Evolutionary conservation across 2,888 invertebrate genomes (phyloP).

Genomic region (Helicoverpa assulta): DNA sequence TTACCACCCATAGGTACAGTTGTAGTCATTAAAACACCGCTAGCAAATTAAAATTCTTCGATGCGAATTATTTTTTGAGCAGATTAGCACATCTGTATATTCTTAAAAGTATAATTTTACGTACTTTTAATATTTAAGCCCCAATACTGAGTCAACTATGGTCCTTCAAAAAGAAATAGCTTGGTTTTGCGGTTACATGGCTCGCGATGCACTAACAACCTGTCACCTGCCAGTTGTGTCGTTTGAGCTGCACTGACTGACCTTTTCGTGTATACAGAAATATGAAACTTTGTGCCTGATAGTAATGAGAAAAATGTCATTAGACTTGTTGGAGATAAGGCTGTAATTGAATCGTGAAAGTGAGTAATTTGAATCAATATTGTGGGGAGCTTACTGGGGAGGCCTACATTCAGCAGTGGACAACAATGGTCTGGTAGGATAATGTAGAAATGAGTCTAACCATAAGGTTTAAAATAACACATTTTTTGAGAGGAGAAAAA

Average conservation of each 20-base stretch:
- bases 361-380: too few relatives aligned
- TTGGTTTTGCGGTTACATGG: neutral
- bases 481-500: neutral
- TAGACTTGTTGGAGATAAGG: neutral
- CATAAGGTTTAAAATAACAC: too few relatives aligned
- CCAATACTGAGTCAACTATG: neutral
- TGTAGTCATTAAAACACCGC: too few relatives aligned
- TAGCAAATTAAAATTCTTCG: neutral
- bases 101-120: neutral
- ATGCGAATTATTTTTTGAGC: neutral
- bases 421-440: too few relatives aligned
- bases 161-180: conserved; percentile 3
- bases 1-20: neutral
- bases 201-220: neutral
- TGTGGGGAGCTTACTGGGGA: too few relatives aligned
- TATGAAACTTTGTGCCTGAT: neutral
- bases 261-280: neutral
- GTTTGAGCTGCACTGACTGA: neutral
- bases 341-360: too few relatives aligned
- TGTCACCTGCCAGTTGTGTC: conserved; percentile 7
- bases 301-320: neutral
- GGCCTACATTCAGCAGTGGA: too few relatives aligned
- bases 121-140: neutral
- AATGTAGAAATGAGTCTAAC: too few relatives aligned
- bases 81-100: neutral